Evolutionary conservation across 2,113 vertebrate species (phyloP), one percentile per base, ranked within the genome.

Genomic region (Ailurus styani): DNA sequence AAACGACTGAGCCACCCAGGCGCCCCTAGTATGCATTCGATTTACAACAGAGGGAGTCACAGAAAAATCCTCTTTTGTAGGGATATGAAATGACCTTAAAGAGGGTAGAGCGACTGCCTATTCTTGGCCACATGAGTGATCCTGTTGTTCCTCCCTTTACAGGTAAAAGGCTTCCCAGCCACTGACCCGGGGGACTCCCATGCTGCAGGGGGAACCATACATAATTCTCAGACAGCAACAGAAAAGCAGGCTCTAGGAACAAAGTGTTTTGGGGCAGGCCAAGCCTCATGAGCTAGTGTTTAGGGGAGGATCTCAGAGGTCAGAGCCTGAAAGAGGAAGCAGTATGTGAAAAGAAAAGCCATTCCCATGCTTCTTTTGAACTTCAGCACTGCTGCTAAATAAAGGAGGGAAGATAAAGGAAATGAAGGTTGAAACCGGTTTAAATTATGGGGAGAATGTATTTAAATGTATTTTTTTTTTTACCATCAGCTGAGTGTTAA

Each of bases 221-320:
- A 47, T 5, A 87, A 34, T 89, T 89, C 54, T 79, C 96, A 95
- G 4, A n/a, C 91, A 97, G 98, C 96, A 98, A 98, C 97, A 95
- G 97, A 96, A 96, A 98, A 98, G 94, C 72, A 98, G 94, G 52
- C 90, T 98, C 29, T 52, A 75, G 54, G 40, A 98, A 98, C 98
- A 98, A 98, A 98, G 98, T 92, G 93, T 97, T 97, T 97, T 96
- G 73, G 95, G 97, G 90, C 98, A 98, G 97, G 98, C 87, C 97
- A 97, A 95, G 25, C 81, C 98, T 95, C 89, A 97, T 90, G 96
- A 98, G 97, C 98, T 98, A 97, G 90, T 94, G 86, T 96, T 97
- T 97, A 0, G 0, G 94, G 97, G 83, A 97, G 95, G 94, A 98
- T 93, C 85, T 96, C 68, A 92, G 93, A 97, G 96, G 96, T 90